These are phyloP conservation scores for Criorhina ranunculi DNA, from an alignment of 2,888 invertebrate genomes.

Conservation along the genomic window DNA sequence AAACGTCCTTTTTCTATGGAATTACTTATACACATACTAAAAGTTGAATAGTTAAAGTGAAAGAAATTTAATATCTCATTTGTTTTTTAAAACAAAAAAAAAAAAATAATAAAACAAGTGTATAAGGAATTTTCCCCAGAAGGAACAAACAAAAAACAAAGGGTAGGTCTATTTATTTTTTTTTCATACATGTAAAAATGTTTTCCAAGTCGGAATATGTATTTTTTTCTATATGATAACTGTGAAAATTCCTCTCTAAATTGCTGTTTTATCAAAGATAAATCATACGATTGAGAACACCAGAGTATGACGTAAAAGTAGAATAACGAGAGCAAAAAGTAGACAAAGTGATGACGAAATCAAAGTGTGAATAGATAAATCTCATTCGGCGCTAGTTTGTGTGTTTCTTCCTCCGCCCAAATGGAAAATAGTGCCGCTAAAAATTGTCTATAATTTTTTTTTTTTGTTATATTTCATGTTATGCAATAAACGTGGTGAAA, in stretches of 20 bases:
- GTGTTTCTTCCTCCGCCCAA: constrained; percentile 11
- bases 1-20: constrained; percentile 60
- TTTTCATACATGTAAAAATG: background rate
- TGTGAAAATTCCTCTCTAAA: constrained; percentile 21
- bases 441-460: constrained; percentile 21
- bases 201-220: constrained; percentile 12
- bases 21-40: constrained; percentile 41
- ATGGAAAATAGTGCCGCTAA: constrained; percentile 20
- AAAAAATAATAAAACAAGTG: background rate
- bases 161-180: constrained; percentile 65
- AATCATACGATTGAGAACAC: constrained; percentile 40
- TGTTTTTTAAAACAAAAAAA: constrained; percentile 5
- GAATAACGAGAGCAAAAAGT: constrained; percentile 14
- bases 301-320: constrained; percentile 4
- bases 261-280: constrained; percentile 14
- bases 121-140: constrained; percentile 26
- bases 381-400: constrained; percentile 23
- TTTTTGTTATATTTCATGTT: constrained; percentile 18
- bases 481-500: constrained; percentile 37
- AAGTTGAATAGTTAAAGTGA: constrained; percentile 41
- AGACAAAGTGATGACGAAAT: constrained; percentile 61
- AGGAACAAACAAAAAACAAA: constrained; percentile 9
- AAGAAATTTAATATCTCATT: constrained; percentile 18
- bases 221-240: constrained; percentile 23
- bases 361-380: constrained; percentile 57